These are phyloP conservation scores for Fragum whitleyi DNA, from an alignment of 2,888 invertebrate species.

Conservation along the genomic window DNA sequence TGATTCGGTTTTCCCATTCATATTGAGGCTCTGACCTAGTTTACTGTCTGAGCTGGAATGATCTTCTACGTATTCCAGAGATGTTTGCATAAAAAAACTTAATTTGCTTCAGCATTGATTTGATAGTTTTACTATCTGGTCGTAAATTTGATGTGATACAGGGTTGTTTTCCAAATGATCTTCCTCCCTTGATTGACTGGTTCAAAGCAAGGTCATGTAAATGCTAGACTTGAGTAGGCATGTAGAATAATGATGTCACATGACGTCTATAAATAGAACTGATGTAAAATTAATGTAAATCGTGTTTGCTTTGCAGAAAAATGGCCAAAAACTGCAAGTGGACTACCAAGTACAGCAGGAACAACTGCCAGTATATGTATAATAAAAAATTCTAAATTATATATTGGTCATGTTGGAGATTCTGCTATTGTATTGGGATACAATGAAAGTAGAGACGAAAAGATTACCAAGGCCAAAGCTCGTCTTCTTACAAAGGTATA, in stretches of 20 bases:
- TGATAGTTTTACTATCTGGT: too few species aligned
- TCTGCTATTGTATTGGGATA: slow-evolving; percentile 96
- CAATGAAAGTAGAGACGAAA: slow-evolving; percentile 84
- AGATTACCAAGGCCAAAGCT: slow-evolving; percentile 63
- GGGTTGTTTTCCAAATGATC: too few species aligned
- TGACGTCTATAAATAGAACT: slow-evolving; percentile 43
- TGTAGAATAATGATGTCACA: slow-evolving; percentile 28
- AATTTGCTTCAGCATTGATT: too few species aligned
- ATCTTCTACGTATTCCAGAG: not conserved
- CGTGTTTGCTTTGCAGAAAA: slow-evolving; percentile 84
- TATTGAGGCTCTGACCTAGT: slow-evolving; percentile 61
- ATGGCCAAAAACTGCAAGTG: slow-evolving; percentile 98
- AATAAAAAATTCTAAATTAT: slow-evolving; percentile 95
- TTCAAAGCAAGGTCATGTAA: slow-evolving; percentile 12
- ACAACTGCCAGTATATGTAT: slow-evolving; percentile 98
- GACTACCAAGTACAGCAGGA: slow-evolving; percentile 97
- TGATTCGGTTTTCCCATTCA: slow-evolving; percentile 30
- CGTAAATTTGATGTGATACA: too few species aligned
- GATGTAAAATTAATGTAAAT: not conserved
- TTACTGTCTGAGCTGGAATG: slow-evolving; percentile 16
- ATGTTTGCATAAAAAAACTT: too few species aligned
- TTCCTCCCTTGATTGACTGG: not conserved
- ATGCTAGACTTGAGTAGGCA: slow-evolving; percentile 12
- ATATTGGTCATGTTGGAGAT: slow-evolving; percentile 99
- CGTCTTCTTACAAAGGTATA: slow-evolving; percentile 78